Base-by-base conservation (phyloP, 2,888 invertebrate genomes). In the Autographa gamma region DNA sequence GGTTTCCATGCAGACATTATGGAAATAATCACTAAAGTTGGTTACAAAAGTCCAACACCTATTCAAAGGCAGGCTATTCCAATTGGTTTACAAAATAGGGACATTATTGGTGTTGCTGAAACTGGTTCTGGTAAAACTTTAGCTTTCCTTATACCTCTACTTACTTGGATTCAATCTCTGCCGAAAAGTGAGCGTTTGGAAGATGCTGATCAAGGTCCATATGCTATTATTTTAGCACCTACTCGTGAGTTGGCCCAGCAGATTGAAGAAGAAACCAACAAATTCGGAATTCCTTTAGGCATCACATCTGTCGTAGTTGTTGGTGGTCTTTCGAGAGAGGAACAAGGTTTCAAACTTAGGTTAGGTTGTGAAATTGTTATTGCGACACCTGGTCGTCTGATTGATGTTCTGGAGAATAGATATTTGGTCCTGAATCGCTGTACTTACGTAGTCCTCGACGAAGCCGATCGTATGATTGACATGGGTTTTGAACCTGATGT, bases 381-480 rank as follows among this genome's bases (percentile, higher is more conserved):
- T 86, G 99, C 99, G 2, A 99, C 99, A 0, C 99, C 99, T 6
- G 99, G 99, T 96, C 98, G 99, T 97, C 96, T 99, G 60, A 99
- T 99, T 78, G 99, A 99, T 93, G 99, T 99, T 0, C 94, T 99
- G 75, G 99, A 99, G 94, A 99, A 99, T 93, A 97, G 99, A 73
- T 99, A 99, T 91, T 96, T 99, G 79, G 99, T 99, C 11, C 95
- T 99, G 18, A 98, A 98, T 92, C 98, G 99, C 88, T 99, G 99
- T 93, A 99, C 99, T 0, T 99, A 99, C 91, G 99, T 99, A 73
- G 99, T 98, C 6, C 96, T 98, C 66, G 98, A 98, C 88, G 98
- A 99, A 96, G 99, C 99, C 43, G 99, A 99, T 96, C 97, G 99
- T 89, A 99, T 99, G 99, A 99, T 99, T 93, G 99, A 99, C 96